Evolutionary conservation across 2,888 invertebrate species (phyloP).

Genomic region (Luffia ferchaultella): DNA sequence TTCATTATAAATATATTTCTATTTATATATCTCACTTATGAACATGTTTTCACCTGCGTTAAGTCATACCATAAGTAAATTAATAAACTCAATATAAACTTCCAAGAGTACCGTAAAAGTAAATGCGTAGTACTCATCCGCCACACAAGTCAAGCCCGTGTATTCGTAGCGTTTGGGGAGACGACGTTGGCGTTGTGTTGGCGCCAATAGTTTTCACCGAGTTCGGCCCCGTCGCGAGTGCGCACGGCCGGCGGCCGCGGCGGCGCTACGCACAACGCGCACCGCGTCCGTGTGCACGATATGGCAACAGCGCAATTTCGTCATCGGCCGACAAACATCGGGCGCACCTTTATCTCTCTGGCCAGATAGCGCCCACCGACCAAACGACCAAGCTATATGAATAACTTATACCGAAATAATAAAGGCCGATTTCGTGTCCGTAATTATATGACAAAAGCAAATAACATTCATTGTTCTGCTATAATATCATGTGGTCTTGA

Average conservation of each 20-base stretch:
- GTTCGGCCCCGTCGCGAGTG: conserved; percentile 4
- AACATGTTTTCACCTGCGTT: too few relatives aligned
- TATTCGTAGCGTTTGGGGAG: too few relatives aligned
- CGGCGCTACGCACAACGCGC: not conserved
- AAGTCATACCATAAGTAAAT: too few relatives aligned
- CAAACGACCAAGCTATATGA: not conserved
- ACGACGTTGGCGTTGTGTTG: not conserved
- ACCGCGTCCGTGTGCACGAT: conserved; percentile 1
- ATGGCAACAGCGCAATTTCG: conserved; percentile 12
- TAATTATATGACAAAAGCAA: not conserved
- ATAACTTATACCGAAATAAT: not conserved
- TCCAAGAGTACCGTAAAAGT: too few relatives aligned
- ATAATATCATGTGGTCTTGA: too few relatives aligned
- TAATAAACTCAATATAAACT: too few relatives aligned
- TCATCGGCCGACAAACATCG: conserved; percentile 6
- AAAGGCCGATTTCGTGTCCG: not conserved
- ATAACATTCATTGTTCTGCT: not conserved
- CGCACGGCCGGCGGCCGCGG: conserved; percentile 5
- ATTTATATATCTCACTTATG: too few relatives aligned
- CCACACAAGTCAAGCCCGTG: too few relatives aligned
- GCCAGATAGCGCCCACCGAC: not conserved
- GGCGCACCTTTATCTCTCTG: conserved; percentile 5
- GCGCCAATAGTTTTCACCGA: conserved; percentile 5
- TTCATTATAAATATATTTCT: too few relatives aligned
- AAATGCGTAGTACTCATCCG: too few relatives aligned